phyloP scores from a whole-genome alignment of 2,888 invertebrate genomes.

The Watsonalla binaria region DNA sequence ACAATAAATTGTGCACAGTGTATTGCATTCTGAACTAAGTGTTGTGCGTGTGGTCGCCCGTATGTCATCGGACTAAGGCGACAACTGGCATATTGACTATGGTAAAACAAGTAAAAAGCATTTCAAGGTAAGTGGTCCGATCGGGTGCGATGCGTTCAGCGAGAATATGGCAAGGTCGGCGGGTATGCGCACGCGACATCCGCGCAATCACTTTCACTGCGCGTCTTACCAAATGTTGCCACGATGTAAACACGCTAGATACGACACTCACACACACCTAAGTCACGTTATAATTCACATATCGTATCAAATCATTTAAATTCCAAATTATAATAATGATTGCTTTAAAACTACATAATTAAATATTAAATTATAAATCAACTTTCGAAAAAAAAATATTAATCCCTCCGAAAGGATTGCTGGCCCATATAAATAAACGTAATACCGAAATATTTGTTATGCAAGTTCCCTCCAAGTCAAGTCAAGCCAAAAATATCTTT shows the following conservation, averaged over 20 bases:
- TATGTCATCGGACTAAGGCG: slow-evolving; percentile 4
- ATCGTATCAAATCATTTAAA: background rate
- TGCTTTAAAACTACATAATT: too few relatives aligned
- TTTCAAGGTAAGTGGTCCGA: slow-evolving; percentile 51
- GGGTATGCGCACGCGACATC: slow-evolving; percentile 68
- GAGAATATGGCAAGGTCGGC: slow-evolving; percentile 73
- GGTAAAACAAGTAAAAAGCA: slow-evolving; percentile 43
- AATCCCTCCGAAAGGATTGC: too few relatives aligned
- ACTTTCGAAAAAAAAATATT: too few relatives aligned
- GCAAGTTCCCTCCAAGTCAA: too few relatives aligned
- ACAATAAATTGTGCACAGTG: background rate
- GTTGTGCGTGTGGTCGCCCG: background rate
- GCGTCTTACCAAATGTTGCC: slow-evolving; percentile 60
- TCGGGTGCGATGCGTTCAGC: slow-evolving; percentile 19
- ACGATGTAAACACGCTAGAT: slow-evolving; percentile 26
- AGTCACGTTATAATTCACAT: background rate
- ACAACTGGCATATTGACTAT: slow-evolving; percentile 35
- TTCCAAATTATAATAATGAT: too few relatives aligned
- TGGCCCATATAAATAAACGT: too few relatives aligned
- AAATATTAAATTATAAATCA: too few relatives aligned
- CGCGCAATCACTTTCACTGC: slow-evolving; percentile 74
- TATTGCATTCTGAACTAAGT: background rate
- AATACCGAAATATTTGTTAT: too few relatives aligned
- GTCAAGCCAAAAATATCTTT: too few relatives aligned
- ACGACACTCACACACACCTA: slow-evolving; percentile 2